Percentiles rank a stretch among this genome's conserved stretches.
Conservation (phyloP, 2,113 vertebrate genomes). For the Rallus limicola region DNA sequence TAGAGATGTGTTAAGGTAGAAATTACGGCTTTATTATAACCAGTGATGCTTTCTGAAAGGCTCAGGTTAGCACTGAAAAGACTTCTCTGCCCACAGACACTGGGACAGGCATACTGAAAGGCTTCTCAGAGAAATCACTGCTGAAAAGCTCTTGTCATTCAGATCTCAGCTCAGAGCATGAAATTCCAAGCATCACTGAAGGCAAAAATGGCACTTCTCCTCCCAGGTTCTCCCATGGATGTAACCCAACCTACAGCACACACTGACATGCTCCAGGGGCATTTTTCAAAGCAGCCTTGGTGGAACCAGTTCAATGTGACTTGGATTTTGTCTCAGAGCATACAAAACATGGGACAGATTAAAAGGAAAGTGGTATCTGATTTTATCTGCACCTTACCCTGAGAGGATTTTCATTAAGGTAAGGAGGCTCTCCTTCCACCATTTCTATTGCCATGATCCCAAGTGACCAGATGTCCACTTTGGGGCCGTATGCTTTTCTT, state of each 20-base stretch:
- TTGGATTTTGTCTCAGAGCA: neutral
- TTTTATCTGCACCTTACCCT: slow-evolving; percentile 82
- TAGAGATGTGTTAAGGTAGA: neutral
- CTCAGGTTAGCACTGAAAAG: neutral
- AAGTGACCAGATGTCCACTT: slow-evolving; percentile 98
- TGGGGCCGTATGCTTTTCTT: slow-evolving; percentile 95
- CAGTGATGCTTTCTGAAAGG: neutral
- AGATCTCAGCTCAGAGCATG: neutral
- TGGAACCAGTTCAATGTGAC: neutral
- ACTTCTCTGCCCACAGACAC: neutral
- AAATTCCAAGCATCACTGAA: neutral
- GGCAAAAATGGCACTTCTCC: neutral
- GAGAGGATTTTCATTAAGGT: slow-evolving; percentile 98
- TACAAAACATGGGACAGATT: neutral
- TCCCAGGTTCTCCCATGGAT: neutral
- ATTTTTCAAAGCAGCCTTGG: neutral
- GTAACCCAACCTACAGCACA: neutral
- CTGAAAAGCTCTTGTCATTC: neutral
- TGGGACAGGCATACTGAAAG: neutral
- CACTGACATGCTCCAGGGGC: neutral
- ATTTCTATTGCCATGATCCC: slow-evolving; percentile 99
- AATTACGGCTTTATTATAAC: neutral
- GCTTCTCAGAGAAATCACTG: neutral
- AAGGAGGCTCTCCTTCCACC: slow-evolving; percentile 98
- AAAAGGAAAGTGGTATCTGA: neutral